phyloP scores from a whole-genome alignment of 2,888 invertebrate species.

The Aleiodes alternator region DNA sequence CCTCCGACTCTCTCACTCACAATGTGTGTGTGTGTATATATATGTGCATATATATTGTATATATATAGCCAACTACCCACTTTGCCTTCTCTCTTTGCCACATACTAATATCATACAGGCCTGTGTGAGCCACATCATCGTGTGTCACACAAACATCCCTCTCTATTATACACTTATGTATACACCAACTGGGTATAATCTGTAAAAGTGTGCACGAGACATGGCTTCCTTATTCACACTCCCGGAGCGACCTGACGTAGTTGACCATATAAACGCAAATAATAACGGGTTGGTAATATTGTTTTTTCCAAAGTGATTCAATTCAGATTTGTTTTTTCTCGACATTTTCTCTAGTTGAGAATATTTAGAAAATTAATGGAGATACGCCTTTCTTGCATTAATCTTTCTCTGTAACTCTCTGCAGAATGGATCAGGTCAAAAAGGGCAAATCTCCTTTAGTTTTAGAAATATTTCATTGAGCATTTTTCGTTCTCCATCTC shows the following conservation, averaged over 20 bases:
- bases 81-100: background rate
- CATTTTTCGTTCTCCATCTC: background rate
- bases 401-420: no score
- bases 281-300: constrained; percentile 33
- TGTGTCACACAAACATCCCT: constrained; percentile 34
- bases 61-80: no score
- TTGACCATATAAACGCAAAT: constrained; percentile 28
- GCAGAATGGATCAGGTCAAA: no score
- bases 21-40: background rate
- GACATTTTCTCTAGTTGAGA: no score
- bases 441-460: no score
- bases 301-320: background rate
- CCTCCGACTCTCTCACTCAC: constrained; percentile 27
- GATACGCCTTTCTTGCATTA: no score
- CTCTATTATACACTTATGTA: constrained; percentile 14
- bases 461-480: no score
- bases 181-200: background rate
- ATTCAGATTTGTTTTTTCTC: constrained; percentile 11
- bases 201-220: constrained; percentile 21
- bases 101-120: constrained; percentile 27
- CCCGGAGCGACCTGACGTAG: constrained; percentile 16
- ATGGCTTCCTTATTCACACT: constrained; percentile 41
- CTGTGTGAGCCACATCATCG: constrained; percentile 13
- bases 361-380: no score
- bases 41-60: no score